These are phyloP conservation scores for Zaprionus capensis DNA, from an alignment of 1,140 invertebrate species.

Conservation along the genomic window DNA sequence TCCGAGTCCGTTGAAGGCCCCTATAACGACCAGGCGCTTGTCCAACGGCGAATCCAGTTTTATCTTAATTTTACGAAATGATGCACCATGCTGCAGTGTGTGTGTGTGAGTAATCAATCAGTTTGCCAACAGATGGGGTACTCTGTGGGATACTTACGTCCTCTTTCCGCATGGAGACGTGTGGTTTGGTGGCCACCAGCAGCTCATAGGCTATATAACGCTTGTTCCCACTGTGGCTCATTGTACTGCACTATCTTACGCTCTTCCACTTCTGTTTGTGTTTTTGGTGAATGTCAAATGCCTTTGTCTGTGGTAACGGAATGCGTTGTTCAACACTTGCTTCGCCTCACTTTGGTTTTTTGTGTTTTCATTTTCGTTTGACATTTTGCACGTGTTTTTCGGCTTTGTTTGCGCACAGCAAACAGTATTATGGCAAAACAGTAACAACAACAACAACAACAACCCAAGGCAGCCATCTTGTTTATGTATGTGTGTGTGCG, in stretches of 20 bases:
- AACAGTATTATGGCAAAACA: conserved; percentile 5
- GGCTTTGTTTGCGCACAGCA: neutral
- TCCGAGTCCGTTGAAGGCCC: too few species aligned
- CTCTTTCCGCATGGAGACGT: too few species aligned
- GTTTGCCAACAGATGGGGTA: neutral
- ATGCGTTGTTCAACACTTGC: neutral
- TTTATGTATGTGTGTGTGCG: conserved; percentile 15
- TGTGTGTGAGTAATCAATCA: neutral
- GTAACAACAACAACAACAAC: neutral
- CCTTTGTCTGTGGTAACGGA: too few species aligned
- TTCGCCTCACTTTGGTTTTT: neutral
- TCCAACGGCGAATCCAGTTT: neutral
- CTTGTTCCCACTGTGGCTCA: too few species aligned
- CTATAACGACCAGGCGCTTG: too few species aligned
- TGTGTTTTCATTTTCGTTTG: neutral
- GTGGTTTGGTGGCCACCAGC: too few species aligned
- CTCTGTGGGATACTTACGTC: too few species aligned
- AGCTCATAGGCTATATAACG: too few species aligned
- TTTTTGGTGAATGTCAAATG: too few species aligned
- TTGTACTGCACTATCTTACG: too few species aligned
- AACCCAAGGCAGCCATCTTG: neutral
- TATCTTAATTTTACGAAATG: neutral
- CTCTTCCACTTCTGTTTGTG: too few species aligned
- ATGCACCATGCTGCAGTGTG: neutral
- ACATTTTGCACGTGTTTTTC: conserved; percentile 9